phyloP scores from a whole-genome alignment of 2,888 invertebrate species.

The Ptilodon capucinus region DNA sequence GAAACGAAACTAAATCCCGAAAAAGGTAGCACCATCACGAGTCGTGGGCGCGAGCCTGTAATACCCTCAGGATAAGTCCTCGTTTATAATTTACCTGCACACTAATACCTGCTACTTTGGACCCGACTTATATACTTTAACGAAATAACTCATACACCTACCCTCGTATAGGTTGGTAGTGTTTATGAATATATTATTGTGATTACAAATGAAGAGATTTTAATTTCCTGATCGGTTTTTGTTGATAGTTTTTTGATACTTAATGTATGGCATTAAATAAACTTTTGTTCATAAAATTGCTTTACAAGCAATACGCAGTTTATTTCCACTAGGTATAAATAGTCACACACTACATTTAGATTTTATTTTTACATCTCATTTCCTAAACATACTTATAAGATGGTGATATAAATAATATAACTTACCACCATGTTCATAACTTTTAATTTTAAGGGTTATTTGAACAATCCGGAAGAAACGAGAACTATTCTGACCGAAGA shows the following conservation, averaged over 20 bases:
- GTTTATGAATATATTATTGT: too few relatives aligned
- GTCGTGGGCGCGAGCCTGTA: constrained; percentile 13
- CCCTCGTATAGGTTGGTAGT: neutral
- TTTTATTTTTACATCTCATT: too few relatives aligned
- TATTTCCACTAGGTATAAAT: too few relatives aligned
- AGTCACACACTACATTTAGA: too few relatives aligned
- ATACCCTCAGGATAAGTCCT: constrained; percentile 20
- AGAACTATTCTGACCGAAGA: constrained; percentile 43
- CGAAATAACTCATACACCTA: neutral
- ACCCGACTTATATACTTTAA: constrained; percentile 6
- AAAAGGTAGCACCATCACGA: constrained; percentile 23
- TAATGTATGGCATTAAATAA: too few relatives aligned
- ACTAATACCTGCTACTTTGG: constrained; percentile 9
- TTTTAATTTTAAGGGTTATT: constrained; percentile 40
- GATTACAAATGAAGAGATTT: too few relatives aligned
- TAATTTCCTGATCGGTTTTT: too few relatives aligned
- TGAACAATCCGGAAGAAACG: constrained; percentile 50
- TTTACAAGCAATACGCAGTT: too few relatives aligned
- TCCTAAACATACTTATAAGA: too few relatives aligned
- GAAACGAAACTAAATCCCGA: constrained; percentile 22
- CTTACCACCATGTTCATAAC: neutral
- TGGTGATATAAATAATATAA: too few relatives aligned
- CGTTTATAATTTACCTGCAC: constrained; percentile 22
- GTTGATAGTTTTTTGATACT: too few relatives aligned
- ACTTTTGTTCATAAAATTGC: too few relatives aligned